These are phyloP conservation scores for Sebastes fasciatus DNA, from an alignment of 2,113 vertebrate genomes.

Conservation along the genomic window DNA sequence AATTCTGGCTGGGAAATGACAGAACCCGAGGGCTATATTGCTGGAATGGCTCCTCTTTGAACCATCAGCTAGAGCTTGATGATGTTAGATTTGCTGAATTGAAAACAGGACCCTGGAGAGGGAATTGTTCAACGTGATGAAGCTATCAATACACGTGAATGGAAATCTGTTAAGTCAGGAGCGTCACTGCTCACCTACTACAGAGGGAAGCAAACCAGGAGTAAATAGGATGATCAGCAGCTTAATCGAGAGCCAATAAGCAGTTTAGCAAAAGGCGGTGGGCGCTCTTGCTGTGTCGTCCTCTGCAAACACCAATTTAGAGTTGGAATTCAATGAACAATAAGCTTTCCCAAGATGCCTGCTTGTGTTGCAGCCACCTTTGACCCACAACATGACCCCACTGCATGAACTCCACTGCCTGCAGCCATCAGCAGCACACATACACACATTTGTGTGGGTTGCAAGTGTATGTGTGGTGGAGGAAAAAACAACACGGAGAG, in stretches of 20 bases:
- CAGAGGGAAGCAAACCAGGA: background rate
- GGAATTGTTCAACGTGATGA: constrained; percentile 35
- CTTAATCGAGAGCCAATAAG: constrained; percentile 16
- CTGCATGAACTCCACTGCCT: constrained; percentile 41
- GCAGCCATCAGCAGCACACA: constrained; percentile 41
- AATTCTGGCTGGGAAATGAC: constrained; percentile 56
- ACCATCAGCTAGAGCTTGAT: constrained; percentile 30
- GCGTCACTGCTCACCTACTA: constrained; percentile 9
- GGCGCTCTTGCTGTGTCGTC: background rate
- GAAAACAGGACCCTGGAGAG: constrained; percentile 18
- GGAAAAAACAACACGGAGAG: constrained; percentile 12
- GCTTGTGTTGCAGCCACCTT: constrained; percentile 48
- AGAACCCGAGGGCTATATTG: constrained; percentile 31
- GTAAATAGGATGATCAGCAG: constrained; percentile 13
- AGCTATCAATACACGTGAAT: constrained; percentile 39
- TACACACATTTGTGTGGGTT: constrained; percentile 53
- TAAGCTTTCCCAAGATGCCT: constrained; percentile 36
- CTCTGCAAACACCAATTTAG: constrained; percentile 48
- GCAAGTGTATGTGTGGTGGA: constrained; percentile 20
- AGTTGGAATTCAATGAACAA: constrained; percentile 30
- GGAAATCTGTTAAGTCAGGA: constrained; percentile 21
- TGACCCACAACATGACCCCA: constrained; percentile 50
- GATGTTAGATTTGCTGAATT: constrained; percentile 31
- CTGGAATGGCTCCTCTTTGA: constrained; percentile 27
- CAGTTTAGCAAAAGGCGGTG: background rate